These are phyloP conservation scores for Drosophila saltans DNA, from an alignment of 1,140 invertebrate species.

Conservation along the genomic window DNA sequence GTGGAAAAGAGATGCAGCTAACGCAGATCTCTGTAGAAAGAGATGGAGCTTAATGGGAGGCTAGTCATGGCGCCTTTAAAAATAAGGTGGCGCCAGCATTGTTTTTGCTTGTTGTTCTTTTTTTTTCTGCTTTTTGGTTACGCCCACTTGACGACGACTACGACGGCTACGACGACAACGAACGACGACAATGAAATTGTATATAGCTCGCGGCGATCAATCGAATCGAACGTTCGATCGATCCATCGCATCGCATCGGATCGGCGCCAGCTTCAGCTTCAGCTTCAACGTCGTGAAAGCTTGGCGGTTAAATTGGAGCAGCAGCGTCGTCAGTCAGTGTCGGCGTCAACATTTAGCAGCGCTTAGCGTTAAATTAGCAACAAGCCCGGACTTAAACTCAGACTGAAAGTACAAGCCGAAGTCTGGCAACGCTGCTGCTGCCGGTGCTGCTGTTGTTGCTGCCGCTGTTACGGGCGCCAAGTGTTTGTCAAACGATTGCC, in stretches of 20 bases:
- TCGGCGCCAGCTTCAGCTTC: slow-evolving; percentile 23
- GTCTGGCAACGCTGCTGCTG: slow-evolving; percentile 45
- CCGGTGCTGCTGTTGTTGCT: not conserved
- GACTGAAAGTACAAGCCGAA: not conserved
- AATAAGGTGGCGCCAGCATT: slow-evolving; percentile 79
- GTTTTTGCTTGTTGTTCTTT: slow-evolving; percentile 43
- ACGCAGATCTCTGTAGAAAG: slow-evolving; percentile 22
- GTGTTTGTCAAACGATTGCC: slow-evolving; percentile 79
- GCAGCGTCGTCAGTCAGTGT: slow-evolving; percentile 34
- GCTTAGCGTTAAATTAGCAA: slow-evolving; percentile 75
- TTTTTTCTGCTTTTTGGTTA: slow-evolving; percentile 65
- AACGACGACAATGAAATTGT: slow-evolving; percentile 51
- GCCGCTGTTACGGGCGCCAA: slow-evolving; percentile 64
- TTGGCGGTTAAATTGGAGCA: slow-evolving; percentile 75
- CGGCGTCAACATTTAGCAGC: slow-evolving; percentile 59
- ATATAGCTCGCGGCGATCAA: slow-evolving; percentile 44
- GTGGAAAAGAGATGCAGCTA: slow-evolving; percentile 6
- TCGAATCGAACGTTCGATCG: slow-evolving; percentile 39
- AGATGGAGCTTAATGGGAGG: slow-evolving; percentile 29
- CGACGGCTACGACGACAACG: slow-evolving; percentile 29
- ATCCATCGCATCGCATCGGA: slow-evolving; percentile 23
- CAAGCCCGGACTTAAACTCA: slow-evolving; percentile 30
- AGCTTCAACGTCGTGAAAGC: slow-evolving; percentile 41
- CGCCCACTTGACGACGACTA: slow-evolving; percentile 68
- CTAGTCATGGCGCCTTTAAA: slow-evolving; percentile 57